Evolutionary conservation across 2,888 invertebrate genomes (phyloP).

Genomic region (Diaphora mendica): DNA sequence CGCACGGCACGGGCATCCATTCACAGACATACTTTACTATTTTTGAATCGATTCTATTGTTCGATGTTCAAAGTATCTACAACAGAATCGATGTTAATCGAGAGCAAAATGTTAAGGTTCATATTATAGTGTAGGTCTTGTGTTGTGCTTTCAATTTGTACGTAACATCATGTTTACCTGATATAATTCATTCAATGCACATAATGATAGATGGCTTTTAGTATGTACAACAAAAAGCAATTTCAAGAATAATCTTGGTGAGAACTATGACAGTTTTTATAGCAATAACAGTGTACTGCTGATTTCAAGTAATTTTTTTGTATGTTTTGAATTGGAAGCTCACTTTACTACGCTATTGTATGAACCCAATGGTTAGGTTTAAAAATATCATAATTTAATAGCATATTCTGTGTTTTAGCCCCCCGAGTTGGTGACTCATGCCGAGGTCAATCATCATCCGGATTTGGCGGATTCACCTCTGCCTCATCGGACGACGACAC

Average conservation of each 20-base stretch:
- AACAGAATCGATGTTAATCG: not conserved
- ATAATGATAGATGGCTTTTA: not conserved
- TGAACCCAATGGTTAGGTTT: not conserved
- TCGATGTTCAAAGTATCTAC: not conserved
- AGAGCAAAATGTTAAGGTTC: not conserved
- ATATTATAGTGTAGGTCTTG: not conserved
- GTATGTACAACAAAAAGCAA: not conserved
- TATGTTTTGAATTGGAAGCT: not conserved
- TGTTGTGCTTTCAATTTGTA: not conserved
- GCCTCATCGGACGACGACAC: slow-evolving; percentile 87
- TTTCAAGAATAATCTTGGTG: not conserved
- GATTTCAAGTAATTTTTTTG: not conserved
- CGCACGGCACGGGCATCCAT: slow-evolving; percentile 29
- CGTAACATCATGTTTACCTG: not conserved
- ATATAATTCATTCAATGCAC: not conserved
- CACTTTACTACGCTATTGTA: slow-evolving; percentile 2
- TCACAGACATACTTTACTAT: not conserved
- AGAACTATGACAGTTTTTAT: not conserved
- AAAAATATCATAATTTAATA: not conserved
- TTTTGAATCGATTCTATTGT: slow-evolving; percentile 8
- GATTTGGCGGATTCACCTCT: slow-evolving; percentile 85
- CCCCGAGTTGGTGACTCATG: slow-evolving; percentile 84
- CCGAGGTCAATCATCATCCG: slow-evolving; percentile 86
- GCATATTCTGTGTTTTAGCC: slow-evolving; percentile 54
- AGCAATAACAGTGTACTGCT: not conserved